Evolutionary conservation across 2,797 vertebrate species (phyloP).

Genomic region (Lepus oiostolus): DNA sequence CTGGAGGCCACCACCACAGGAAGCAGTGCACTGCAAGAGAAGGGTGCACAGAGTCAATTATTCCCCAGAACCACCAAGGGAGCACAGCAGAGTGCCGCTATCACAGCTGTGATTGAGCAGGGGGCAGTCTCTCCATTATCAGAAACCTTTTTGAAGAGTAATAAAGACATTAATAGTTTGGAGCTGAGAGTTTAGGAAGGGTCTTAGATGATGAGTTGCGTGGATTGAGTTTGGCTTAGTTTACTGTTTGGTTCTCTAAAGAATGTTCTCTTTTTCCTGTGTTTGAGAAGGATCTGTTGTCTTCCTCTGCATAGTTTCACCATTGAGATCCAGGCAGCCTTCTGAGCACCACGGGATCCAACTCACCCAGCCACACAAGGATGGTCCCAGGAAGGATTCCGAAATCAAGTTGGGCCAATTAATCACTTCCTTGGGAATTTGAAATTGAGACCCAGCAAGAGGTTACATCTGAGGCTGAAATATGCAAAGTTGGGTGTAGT

Average conservation of each 20-base stretch:
- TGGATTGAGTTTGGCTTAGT: not conserved
- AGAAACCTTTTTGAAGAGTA: not conserved
- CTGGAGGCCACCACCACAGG: constrained; percentile 89
- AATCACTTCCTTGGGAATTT: not conserved
- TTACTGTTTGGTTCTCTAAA: not conserved
- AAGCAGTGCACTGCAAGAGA: constrained; percentile 88
- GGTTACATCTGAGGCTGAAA: not conserved
- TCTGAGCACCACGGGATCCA: not conserved
- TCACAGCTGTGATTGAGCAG: not conserved
- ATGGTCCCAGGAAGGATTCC: not conserved
- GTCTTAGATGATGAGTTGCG: not conserved
- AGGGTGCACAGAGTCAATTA: not conserved
- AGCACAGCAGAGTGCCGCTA: not conserved
- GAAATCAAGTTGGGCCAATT: not conserved
- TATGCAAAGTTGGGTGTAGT: not conserved
- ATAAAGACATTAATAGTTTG: not conserved
- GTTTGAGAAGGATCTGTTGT: not conserved
- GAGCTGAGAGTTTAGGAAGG: not conserved
- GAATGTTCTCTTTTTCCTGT: not conserved
- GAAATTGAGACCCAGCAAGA: not conserved
- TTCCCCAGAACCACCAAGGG: not conserved
- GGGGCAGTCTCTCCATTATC: not conserved
- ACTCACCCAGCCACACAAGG: not conserved
- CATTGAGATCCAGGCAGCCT: not conserved
- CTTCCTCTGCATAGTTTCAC: not conserved